phyloP scores from a whole-genome alignment of 2,888 invertebrate genomes.

The Minunthozetes semirufus region DNA sequence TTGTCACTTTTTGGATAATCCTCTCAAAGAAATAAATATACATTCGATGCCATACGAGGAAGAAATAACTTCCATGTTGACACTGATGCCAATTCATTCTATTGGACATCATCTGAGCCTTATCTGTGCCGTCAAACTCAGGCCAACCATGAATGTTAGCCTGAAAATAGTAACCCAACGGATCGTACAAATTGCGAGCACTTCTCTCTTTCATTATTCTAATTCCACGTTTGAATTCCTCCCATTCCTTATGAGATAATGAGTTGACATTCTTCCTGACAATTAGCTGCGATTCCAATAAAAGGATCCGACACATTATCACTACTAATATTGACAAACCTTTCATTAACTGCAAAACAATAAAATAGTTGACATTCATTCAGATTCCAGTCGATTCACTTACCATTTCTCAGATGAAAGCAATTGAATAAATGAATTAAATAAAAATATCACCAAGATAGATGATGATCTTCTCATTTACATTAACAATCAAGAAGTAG shows the following conservation, averaged over 20 bases:
- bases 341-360: not conserved
- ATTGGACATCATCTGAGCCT: not conserved
- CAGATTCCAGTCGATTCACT: too few relatives aligned
- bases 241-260: not conserved
- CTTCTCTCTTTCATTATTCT: not conserved
- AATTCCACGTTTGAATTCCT: not conserved
- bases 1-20: not conserved
- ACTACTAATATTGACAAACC: not conserved
- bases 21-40: not conserved
- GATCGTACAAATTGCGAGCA: not conserved
- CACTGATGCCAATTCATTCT: not conserved
- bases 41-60: not conserved
- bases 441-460: too few relatives aligned
- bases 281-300: not conserved
- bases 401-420: too few relatives aligned
- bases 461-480: too few relatives aligned
- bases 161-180: not conserved
- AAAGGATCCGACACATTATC: not conserved
- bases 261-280: not conserved
- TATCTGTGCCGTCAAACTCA: not conserved
- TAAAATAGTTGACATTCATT: not conserved
- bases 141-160: slow-evolving; percentile 8
- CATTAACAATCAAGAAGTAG: too few relatives aligned
- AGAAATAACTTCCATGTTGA: not conserved
- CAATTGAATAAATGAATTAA: too few relatives aligned